phyloP scores from a whole-genome alignment of 2,113 vertebrate species.

The Pelusios castaneus region DNA sequence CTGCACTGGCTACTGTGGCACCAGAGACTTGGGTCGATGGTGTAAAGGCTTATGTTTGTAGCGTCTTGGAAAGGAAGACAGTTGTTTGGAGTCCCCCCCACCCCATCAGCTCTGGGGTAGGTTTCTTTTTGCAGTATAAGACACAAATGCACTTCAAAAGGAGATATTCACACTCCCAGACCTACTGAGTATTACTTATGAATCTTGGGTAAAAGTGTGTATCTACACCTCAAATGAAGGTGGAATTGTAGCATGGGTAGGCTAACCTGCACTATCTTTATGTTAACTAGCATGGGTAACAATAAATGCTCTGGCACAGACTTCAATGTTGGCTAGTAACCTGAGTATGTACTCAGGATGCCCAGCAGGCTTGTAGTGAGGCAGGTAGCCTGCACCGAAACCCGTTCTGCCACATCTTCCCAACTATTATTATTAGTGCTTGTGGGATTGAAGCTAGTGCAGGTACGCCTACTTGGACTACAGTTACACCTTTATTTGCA shows the following conservation, averaged over 20 bases:
- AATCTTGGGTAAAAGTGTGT: not conserved
- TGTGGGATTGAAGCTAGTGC: no score
- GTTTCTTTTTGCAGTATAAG: constrained; percentile 16
- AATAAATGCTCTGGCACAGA: not conserved
- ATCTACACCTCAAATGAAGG: not conserved
- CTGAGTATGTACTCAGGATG: not conserved
- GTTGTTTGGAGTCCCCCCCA: not conserved
- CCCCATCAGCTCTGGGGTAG: not conserved
- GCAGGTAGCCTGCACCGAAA: not conserved
- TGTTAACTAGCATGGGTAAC: not conserved
- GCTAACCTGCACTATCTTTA: not conserved
- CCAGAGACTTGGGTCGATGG: not conserved
- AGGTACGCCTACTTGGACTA: not conserved
- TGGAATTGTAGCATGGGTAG: not conserved
- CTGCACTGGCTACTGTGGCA: not conserved
- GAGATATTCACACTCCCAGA: constrained; percentile 26
- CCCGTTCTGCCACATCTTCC: not conserved
- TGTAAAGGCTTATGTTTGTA: constrained; percentile 2
- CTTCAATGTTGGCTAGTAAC: not conserved
- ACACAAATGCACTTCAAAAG: not conserved
- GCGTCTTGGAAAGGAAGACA: not conserved
- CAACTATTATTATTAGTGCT: not conserved
- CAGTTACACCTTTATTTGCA: not conserved
- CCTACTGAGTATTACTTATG: not conserved
- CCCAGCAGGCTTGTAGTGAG: not conserved